Evolutionary conservation across 2,113 vertebrate species (phyloP).

Genomic region (Aegithalos caudatus): DNA sequence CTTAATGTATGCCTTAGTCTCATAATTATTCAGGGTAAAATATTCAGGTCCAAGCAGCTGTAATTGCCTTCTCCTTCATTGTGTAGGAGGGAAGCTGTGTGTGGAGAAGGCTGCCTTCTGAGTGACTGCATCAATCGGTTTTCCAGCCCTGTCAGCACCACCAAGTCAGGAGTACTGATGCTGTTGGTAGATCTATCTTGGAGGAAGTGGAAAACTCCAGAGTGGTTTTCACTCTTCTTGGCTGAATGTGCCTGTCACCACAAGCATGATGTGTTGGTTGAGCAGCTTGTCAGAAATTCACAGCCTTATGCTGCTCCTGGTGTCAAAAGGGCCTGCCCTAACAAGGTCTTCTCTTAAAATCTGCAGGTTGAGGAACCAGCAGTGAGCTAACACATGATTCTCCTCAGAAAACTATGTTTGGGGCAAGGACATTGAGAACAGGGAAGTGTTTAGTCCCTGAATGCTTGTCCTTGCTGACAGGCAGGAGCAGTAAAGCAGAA

Average conservation of each 20-base stretch:
- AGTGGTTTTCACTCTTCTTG: background rate
- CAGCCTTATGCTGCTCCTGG: background rate
- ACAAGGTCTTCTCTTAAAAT: background rate
- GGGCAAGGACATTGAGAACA: background rate
- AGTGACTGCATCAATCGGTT: rapidly evolving
- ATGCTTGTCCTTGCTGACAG: background rate
- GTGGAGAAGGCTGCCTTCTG: background rate
- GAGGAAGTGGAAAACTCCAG: background rate
- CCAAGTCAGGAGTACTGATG: background rate
- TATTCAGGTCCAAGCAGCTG: background rate
- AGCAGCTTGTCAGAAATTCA: background rate
- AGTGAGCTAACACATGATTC: background rate
- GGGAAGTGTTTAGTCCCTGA: background rate
- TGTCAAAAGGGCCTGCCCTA: background rate
- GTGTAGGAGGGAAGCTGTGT: background rate
- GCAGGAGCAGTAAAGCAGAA: background rate
- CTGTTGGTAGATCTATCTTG: background rate
- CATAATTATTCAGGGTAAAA: background rate
- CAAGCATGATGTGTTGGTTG: background rate
- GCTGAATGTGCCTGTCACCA: rapidly evolving
- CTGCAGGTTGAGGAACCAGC: background rate
- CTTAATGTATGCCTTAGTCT: background rate
- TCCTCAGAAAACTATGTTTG: background rate
- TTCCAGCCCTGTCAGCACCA: background rate
- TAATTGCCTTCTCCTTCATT: background rate